Conservation (phyloP, 2,888 invertebrate genomes). For the Nasonovia ribisnigri region DNA sequence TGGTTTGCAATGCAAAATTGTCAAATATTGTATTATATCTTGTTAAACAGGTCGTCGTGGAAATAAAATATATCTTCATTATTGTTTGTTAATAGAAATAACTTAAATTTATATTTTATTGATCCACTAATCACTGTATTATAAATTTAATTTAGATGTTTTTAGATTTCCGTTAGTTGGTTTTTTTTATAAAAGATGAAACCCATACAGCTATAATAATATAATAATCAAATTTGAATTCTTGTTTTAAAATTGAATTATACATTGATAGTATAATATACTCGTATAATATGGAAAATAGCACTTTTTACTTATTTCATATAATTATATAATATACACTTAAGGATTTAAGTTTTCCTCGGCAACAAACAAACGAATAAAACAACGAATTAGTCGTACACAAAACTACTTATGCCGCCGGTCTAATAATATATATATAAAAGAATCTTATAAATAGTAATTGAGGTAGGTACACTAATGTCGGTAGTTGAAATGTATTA, state of each 20-base stretch:
- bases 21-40: neutral
- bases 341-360: neutral
- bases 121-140: neutral
- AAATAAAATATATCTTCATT: neutral
- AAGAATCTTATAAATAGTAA: neutral
- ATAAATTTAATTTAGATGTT: neutral
- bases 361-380: neutral
- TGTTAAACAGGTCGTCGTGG: neutral
- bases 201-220: neutral
- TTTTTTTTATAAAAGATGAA: neutral
- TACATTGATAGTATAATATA: neutral
- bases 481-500: neutral
- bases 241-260: neutral
- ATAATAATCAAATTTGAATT: neutral
- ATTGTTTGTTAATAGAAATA: neutral
- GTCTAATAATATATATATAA: neutral
- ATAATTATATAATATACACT: too few species aligned
- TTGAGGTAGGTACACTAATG: neutral
- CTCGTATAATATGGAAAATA: neutral
- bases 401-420: neutral
- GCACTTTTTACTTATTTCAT: neutral
- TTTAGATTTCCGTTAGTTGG: neutral
- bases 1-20: neutral
- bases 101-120: neutral
- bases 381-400: neutral